These are phyloP conservation scores for Guaruba guarouba DNA, from an alignment of 2,113 vertebrate genomes.

Conservation along the genomic window DNA sequence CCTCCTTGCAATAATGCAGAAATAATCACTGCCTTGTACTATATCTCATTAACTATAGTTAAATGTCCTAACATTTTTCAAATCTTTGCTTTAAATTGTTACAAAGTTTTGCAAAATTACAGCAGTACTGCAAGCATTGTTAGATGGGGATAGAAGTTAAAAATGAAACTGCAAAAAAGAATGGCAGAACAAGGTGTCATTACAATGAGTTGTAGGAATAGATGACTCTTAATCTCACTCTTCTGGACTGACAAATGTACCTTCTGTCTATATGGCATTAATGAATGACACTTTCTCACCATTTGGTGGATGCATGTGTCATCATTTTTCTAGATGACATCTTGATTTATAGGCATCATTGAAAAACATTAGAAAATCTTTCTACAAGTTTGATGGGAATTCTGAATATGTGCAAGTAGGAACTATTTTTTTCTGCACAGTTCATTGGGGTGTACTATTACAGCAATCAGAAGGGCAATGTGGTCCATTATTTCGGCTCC, in stretches of 20 bases:
- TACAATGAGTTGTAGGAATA: constrained; percentile 34
- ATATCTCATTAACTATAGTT: neutral
- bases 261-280: constrained; percentile 59
- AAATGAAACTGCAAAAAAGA: constrained; percentile 8
- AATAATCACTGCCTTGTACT: neutral
- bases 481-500: neutral
- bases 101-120: neutral
- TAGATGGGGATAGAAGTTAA: neutral
- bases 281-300: constrained; percentile 59
- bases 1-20: neutral
- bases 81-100: constrained; percentile 11
- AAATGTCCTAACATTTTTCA: constrained; percentile 27
- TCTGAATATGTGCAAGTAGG: constrained; percentile 18
- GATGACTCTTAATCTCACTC: constrained; percentile 33
- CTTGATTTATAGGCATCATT: constrained; percentile 63
- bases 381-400: constrained; percentile 47
- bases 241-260: constrained; percentile 60
- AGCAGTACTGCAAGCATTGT: neutral
- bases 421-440: neutral
- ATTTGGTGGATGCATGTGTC: constrained; percentile 55
- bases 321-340: constrained; percentile 66
- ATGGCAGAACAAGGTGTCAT: neutral
- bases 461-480: neutral
- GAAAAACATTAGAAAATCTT: constrained; percentile 63
- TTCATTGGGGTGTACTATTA: neutral